These are phyloP conservation scores for Oceanites oceanicus DNA, from an alignment of 2,113 vertebrate species.

Conservation along the genomic window DNA sequence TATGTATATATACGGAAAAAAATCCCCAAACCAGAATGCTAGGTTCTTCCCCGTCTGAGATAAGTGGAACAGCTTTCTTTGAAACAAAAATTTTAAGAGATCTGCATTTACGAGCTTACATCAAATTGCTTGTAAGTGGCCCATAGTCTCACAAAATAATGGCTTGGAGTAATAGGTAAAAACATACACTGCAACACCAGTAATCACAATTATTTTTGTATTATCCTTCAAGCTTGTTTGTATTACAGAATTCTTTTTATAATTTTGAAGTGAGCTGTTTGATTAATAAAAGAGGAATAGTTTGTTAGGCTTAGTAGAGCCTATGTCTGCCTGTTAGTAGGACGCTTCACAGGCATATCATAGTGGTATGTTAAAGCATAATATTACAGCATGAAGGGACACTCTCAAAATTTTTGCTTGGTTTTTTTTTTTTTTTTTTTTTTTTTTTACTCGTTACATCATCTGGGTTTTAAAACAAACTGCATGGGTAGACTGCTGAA, in stretches of 20 bases:
- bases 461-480: not conserved
- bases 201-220: not conserved
- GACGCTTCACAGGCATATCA: not conserved
- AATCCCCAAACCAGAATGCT: not conserved
- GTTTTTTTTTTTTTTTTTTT: not conserved
- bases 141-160: not conserved
- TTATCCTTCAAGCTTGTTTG: not conserved
- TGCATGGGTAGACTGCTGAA: not conserved
- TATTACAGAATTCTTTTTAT: not conserved
- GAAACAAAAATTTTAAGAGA: not conserved
- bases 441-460: not conserved
- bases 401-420: not conserved
- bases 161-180: not conserved
- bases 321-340: not conserved
- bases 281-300: not conserved
- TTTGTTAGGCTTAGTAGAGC: not conserved
- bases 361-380: not conserved
- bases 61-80: not conserved
- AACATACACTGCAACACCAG: not conserved
- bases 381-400: not conserved
- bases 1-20: not conserved
- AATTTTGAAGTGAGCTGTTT: not conserved
- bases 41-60: fast-evolving
- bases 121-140: not conserved
- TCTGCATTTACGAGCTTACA: not conserved